Evolutionary conservation across 2,888 invertebrate species (phyloP).

Genomic region (Lampropteryx suffumata): DNA sequence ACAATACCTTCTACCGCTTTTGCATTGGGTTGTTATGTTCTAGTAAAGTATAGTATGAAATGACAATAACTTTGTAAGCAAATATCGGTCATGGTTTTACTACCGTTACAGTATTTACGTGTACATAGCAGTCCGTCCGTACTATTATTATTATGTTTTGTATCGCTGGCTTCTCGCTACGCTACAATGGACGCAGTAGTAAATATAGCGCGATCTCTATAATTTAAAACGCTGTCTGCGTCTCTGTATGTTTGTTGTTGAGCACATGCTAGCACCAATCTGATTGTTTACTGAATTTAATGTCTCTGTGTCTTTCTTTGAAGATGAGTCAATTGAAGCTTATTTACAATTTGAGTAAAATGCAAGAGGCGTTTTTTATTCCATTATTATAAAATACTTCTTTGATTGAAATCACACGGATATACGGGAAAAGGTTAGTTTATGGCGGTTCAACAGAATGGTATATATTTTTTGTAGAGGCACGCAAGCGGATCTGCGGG

Average conservation of each 20-base stretch:
- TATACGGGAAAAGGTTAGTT: no score
- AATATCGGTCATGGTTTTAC: constrained; percentile 36
- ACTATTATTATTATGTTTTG: constrained; percentile 48
- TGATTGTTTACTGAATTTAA: no score
- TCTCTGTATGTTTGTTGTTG: constrained; percentile 6
- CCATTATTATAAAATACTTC: no score
- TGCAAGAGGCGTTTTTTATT: no score
- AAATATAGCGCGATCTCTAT: constrained; percentile 35
- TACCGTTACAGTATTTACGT: constrained; percentile 45
- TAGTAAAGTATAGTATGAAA: constrained; percentile 18
- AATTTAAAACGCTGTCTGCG: constrained; percentile 21
- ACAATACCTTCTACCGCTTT: constrained; percentile 33
- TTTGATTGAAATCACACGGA: no score
- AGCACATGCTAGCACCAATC: no score
- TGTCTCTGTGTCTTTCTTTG: no score
- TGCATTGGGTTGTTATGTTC: constrained; percentile 23
- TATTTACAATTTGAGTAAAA: no score
- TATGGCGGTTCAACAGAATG: not conserved
- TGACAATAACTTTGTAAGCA: constrained; percentile 21
- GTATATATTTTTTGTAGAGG: not conserved
- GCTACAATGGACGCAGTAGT: constrained; percentile 50
- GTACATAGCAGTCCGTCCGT: constrained; percentile 33
- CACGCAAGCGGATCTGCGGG: constrained; percentile 2
- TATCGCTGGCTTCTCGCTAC: no score
- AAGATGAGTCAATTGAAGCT: no score